Percentiles rank a stretch among this genome's conserved stretches.
Evolutionary conservation across 2,888 invertebrate genomes (phyloP).

Genomic region (Phytoseiulus persimilis): DNA sequence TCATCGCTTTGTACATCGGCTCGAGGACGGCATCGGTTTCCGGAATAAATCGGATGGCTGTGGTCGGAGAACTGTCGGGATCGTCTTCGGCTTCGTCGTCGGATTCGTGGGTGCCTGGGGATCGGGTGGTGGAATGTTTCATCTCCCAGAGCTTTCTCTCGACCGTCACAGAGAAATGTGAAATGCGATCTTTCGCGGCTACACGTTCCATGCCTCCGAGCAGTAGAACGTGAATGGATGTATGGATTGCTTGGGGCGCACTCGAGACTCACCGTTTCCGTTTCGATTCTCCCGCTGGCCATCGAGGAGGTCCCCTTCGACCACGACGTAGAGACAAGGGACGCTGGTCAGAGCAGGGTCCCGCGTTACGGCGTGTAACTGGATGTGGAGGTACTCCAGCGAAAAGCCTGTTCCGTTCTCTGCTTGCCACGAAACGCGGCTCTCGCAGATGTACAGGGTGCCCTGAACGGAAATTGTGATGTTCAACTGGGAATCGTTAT

Average conservation of each 20-base stretch:
- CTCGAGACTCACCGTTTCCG: background rate
- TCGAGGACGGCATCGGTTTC: background rate
- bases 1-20: slow-evolving; percentile 26
- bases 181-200: no score
- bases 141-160: no score
- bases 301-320: slow-evolving; percentile 10
- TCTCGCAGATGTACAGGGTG: slow-evolving; percentile 16
- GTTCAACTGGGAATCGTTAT: no score
- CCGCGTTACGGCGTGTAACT: background rate
- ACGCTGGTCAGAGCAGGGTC: background rate
- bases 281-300: background rate
- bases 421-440: background rate
- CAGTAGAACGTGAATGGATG: no score
- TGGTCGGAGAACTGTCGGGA: background rate
- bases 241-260: no score
- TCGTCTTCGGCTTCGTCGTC: background rate
- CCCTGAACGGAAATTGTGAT: no score
- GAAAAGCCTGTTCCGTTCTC: slow-evolving; percentile 16
- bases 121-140: no score
- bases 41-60: slow-evolving; percentile 12
- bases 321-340: slow-evolving; percentile 6
- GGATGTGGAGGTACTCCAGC: slow-evolving; percentile 10
- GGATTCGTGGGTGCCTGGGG: background rate
- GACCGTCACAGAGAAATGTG: no score
- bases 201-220: no score